Conservation (phyloP, 2,113 vertebrate species). For the Chrysemys picta region DNA sequence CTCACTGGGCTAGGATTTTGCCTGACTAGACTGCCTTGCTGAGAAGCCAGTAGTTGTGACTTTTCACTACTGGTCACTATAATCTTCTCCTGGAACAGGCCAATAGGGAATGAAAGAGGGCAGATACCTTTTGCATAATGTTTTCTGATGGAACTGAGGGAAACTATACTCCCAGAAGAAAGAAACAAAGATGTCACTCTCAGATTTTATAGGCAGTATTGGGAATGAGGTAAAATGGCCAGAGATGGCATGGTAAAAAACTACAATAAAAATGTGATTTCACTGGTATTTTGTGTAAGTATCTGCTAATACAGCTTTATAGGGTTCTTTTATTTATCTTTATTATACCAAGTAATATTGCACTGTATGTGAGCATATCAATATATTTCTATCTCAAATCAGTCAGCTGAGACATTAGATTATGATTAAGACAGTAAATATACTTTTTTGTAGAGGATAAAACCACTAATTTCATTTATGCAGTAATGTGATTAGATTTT, state of each 20-base stretch:
- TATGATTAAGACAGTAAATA: slow-evolving; percentile 21
- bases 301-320: not conserved
- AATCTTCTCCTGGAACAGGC: not conserved
- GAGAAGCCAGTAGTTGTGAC: not conserved
- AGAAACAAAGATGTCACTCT: not conserved
- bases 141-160: not conserved
- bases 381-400: not conserved
- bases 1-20: not conserved
- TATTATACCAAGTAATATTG: not conserved
- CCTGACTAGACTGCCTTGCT: not conserved
- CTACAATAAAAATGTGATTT: not conserved
- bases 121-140: not conserved
- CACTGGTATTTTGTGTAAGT: not conserved
- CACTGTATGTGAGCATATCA: not conserved
- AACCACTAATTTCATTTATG: not conserved
- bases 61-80: not conserved
- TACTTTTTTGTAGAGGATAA: not conserved
- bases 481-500: not conserved
- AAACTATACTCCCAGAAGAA: not conserved
- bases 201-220: not conserved
- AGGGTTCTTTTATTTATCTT: not conserved
- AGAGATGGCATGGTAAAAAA: not conserved
- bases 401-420: not conserved
- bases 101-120: not conserved
- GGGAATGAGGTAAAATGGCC: not conserved